Evolutionary conservation across 2,888 invertebrate species (phyloP).

Genomic region (Andrena trimmerana): DNA sequence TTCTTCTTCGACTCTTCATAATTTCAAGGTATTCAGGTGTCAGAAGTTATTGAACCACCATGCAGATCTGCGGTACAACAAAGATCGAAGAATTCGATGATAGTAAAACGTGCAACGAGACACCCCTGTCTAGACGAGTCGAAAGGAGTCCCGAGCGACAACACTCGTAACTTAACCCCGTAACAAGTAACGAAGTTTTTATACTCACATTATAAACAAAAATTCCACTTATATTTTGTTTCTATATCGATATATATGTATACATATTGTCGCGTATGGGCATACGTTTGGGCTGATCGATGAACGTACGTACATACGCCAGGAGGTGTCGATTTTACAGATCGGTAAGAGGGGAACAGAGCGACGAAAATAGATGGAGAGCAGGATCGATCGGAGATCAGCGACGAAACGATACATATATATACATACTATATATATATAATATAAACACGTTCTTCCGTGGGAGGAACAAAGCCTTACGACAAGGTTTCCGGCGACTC

Average conservation of each 20-base stretch:
- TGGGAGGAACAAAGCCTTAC: constrained; percentile 70
- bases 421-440: constrained; percentile 16
- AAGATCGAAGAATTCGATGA: background rate
- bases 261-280: constrained; percentile 60
- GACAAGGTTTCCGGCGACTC: constrained; percentile 69
- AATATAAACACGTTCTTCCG: constrained; percentile 53
- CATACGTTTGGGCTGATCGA: constrained; percentile 49
- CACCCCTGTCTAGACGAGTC: constrained; percentile 20
- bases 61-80: background rate
- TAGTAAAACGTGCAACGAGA: constrained; percentile 19
- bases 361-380: constrained; percentile 17
- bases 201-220: constrained; percentile 81
- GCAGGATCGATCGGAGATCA: constrained; percentile 37
- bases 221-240: constrained; percentile 80
- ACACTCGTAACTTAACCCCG: constrained; percentile 52
- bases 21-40: background rate
- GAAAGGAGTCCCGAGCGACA: constrained; percentile 17
- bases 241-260: constrained; percentile 66
- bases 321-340: constrained; percentile 4
- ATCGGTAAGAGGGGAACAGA: constrained; percentile 9
- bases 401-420: constrained; percentile 55
- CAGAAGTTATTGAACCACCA: background rate
- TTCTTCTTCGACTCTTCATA: background rate
- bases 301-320: constrained; percentile 32
- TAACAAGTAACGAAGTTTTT: constrained; percentile 80